Evolutionary conservation across 2,888 invertebrate genomes (phyloP).

Genomic region (Drosophila prolongata): DNA sequence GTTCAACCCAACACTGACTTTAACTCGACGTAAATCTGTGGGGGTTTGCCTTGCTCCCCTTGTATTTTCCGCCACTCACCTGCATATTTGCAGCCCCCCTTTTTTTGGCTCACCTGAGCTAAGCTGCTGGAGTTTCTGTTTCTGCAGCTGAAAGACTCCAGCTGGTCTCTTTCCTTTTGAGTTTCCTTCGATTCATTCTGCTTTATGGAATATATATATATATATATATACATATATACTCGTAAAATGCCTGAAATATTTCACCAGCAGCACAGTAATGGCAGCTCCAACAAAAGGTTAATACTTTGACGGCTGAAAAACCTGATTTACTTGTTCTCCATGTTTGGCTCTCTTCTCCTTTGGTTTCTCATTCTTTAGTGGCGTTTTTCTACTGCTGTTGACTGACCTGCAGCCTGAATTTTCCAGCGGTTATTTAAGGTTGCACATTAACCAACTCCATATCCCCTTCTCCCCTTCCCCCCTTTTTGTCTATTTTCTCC

Average conservation of each 20-base stretch:
- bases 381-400: constrained; percentile 18
- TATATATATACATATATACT: constrained; percentile 25
- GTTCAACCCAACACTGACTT: background rate
- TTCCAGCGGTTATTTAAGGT: constrained; percentile 59
- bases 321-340: constrained; percentile 72
- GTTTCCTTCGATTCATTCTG: constrained; percentile 26
- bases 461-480: background rate
- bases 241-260: constrained; percentile 71
- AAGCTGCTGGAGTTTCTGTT: constrained; percentile 25
- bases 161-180: constrained; percentile 13
- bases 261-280: constrained; percentile 48
- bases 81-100: background rate
- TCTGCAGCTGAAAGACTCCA: constrained; percentile 12
- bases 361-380: constrained; percentile 42
- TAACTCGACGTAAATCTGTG: background rate
- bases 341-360: constrained; percentile 35
- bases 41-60: background rate
- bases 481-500: background rate
- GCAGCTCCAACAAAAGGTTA: constrained; percentile 59
- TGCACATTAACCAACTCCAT: constrained; percentile 22
- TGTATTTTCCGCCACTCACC: constrained; percentile 4
- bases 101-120: constrained; percentile 30
- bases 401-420: constrained; percentile 49
- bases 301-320: constrained; percentile 68
- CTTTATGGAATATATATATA: constrained; percentile 46